These are phyloP conservation scores for Fragum sueziense DNA, from an alignment of 2,888 invertebrate genomes.

Conservation along the genomic window DNA sequence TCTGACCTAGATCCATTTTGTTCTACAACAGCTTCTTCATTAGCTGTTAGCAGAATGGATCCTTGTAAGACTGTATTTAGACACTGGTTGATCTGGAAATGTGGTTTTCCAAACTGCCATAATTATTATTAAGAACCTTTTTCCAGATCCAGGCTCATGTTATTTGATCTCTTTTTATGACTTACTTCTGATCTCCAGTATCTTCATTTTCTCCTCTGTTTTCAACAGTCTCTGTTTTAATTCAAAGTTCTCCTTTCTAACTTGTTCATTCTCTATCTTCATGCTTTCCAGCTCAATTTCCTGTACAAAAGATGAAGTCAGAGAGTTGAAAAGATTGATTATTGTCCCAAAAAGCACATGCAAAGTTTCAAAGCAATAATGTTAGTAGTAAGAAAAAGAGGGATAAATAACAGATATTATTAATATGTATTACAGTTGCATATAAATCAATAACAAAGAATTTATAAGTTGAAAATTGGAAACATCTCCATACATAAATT, in stretches of 20 bases:
- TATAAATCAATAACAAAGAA: not conserved
- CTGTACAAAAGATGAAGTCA: conserved; percentile 32
- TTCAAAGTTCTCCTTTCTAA: conserved; percentile 69
- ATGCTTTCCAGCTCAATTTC: conserved; percentile 57
- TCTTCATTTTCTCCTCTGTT: conserved; percentile 43
- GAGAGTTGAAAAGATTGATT: not conserved
- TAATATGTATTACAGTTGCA: not conserved
- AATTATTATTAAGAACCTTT: too few relatives aligned
- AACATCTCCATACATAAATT: not conserved
- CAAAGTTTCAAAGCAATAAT: too few relatives aligned
- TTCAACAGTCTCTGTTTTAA: conserved; percentile 53
- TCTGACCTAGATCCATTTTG: too few relatives aligned
- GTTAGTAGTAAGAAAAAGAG: not conserved
- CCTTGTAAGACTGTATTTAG: too few relatives aligned
- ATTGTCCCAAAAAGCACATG: not conserved
- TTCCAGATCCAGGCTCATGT: too few relatives aligned
- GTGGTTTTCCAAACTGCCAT: too few relatives aligned
- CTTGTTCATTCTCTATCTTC: conserved; percentile 50
- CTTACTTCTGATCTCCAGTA: conserved; percentile 47
- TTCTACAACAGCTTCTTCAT: too few relatives aligned
- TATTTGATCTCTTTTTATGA: too few relatives aligned
- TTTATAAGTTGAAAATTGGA: not conserved
- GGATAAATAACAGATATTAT: not conserved
- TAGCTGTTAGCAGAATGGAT: too few relatives aligned
- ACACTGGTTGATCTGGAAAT: too few relatives aligned